Conservation (phyloP, 2,888 invertebrate genomes). For the Nineta flava region DNA sequence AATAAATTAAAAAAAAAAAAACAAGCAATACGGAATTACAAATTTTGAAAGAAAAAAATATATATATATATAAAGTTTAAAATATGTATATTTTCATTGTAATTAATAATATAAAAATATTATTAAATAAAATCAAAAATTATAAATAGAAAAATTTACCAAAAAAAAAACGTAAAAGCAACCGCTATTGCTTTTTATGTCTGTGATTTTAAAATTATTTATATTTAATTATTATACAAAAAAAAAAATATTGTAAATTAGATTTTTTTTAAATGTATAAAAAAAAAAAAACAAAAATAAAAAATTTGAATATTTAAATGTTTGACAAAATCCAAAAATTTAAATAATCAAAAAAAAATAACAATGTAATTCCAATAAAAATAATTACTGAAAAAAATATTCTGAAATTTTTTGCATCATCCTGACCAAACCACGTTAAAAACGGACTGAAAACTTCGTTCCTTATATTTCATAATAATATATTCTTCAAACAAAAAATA, state of each 20-base stretch:
- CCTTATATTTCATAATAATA: too few relatives aligned
- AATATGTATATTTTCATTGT: background rate
- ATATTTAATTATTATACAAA: background rate
- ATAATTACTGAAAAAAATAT: too few relatives aligned
- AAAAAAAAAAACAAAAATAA: background rate
- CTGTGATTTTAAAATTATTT: slow-evolving; percentile 2
- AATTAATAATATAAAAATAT: background rate
- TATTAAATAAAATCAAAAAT: background rate
- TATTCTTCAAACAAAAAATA: too few relatives aligned
- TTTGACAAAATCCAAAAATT: background rate
- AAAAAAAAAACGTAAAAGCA: background rate
- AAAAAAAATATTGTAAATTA: background rate
- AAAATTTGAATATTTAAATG: too few relatives aligned
- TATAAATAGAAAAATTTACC: slow-evolving; percentile 1
- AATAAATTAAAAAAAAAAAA: too few relatives aligned
- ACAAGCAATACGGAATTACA: background rate
- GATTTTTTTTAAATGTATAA: background rate
- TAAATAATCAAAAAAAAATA: background rate
- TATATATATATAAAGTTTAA: too few relatives aligned
- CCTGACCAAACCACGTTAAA: too few relatives aligned
- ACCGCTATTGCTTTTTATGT: slow-evolving; percentile 5
- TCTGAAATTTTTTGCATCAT: too few relatives aligned
- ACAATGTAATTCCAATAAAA: background rate
- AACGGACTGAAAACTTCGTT: too few relatives aligned
- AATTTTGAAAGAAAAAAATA: too few relatives aligned